phyloP scores from a whole-genome alignment of 37 sponge, comb jelly and placozoan genomes.

The Mnemiopsis leidyi region DNA sequence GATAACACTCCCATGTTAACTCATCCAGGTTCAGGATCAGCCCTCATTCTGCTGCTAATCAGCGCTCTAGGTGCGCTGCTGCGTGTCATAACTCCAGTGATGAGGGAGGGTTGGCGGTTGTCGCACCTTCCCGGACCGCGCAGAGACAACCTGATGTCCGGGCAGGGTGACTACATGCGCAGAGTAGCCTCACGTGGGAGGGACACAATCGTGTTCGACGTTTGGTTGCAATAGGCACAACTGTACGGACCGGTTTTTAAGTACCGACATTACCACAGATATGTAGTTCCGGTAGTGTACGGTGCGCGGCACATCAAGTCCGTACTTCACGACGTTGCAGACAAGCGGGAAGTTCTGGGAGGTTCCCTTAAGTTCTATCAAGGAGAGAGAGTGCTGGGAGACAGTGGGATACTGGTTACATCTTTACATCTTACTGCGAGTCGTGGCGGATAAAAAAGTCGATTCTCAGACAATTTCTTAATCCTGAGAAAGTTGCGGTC shows the following conservation, averaged over 20 bases:
- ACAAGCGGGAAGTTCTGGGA: neutral
- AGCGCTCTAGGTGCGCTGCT: neutral
- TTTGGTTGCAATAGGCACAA: neutral
- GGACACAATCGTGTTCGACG: neutral
- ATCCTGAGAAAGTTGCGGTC: neutral
- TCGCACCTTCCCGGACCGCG: neutral
- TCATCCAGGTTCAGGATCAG: too few relatives aligned
- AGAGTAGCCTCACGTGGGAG: neutral
- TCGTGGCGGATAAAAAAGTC: slow-evolving; percentile 9
- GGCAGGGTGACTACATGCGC: neutral
- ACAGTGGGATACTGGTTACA: neutral
- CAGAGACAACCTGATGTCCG: neutral
- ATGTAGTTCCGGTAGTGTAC: neutral
- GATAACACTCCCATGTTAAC: too few relatives aligned
- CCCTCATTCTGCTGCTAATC: neutral
- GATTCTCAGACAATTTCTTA: neutral
- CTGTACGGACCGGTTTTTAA: neutral
- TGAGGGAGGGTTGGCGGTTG: neutral
- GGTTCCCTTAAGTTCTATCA: neutral
- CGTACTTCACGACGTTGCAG: neutral
- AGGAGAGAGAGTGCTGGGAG: neutral
- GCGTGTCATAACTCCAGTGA: neutral
- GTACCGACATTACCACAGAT: slow-evolving; percentile 10
- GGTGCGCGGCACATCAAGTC: neutral
- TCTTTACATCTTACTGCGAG: neutral